Evolutionary conservation across 1,140 invertebrate species (phyloP).

Genomic region (Drosophila ananassae): DNA sequence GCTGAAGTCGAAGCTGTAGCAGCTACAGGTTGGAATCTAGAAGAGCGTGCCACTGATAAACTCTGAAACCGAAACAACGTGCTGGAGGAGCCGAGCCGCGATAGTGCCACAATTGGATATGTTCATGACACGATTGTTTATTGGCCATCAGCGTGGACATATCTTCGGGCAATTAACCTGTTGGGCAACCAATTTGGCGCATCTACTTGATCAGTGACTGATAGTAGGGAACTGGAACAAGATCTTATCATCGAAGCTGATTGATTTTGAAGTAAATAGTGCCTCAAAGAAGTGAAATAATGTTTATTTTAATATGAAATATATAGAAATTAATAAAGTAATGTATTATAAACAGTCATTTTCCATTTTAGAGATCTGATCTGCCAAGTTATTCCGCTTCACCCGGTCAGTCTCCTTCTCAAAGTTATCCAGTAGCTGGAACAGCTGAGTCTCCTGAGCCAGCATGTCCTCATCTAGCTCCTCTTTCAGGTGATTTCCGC

Average conservation of each 20-base stretch:
- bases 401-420: background rate
- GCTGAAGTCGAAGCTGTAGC: background rate
- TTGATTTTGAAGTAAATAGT: too few relatives aligned
- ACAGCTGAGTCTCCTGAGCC: background rate
- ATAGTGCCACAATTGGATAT: constrained; percentile 59
- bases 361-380: background rate
- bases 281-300: too few relatives aligned
- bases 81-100: constrained; percentile 66
- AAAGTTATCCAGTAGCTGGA: background rate
- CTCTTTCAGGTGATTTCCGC: background rate
- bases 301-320: too few relatives aligned
- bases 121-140: constrained; percentile 55
- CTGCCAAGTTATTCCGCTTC: background rate
- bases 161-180: constrained; percentile 31
- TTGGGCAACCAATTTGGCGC: constrained; percentile 26
- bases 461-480: background rate
- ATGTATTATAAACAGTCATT: background rate
- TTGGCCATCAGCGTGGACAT: constrained; percentile 39
- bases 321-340: too few relatives aligned
- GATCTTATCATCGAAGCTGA: background rate
- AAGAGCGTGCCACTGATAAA: constrained; percentile 78
- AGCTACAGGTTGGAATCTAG: constrained; percentile 57
- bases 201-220: constrained; percentile 5
- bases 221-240: constrained; percentile 7
- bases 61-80: constrained; percentile 55